Evolutionary conservation across 35 echinoderm and acorn worm species (phyloP).

Genomic region (Diadema setosum): DNA sequence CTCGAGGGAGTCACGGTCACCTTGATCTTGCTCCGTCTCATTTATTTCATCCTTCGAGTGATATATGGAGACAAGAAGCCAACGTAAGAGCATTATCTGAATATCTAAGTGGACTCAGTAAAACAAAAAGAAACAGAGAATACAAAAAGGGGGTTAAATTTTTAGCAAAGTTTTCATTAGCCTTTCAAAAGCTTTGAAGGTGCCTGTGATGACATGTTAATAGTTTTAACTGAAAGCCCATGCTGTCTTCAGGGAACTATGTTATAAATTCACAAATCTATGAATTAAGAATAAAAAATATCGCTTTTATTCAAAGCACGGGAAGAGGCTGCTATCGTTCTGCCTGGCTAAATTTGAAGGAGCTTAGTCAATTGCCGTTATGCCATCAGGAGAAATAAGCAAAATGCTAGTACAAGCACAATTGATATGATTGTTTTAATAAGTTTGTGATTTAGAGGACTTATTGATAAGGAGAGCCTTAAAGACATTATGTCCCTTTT

Average conservation of each 20-base stretch:
- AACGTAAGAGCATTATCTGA: not conserved
- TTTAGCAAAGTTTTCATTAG: not conserved
- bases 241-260: not conserved
- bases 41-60: not conserved
- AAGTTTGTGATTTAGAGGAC: not conserved
- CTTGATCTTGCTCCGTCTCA: not conserved
- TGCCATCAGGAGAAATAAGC: not conserved
- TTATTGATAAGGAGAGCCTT: not conserved
- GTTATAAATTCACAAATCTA: not conserved
- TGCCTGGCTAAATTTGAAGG: not conserved
- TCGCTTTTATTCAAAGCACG: not conserved
- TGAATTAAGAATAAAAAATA: not conserved
- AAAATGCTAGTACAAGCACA: not conserved
- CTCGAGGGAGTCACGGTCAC: not conserved
- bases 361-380: not conserved
- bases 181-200: not conserved
- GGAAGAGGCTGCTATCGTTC: not conserved
- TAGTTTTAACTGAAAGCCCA: not conserved
- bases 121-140: not conserved
- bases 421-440: not conserved
- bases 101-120: not conserved
- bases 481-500: not conserved
- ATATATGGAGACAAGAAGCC: conserved; percentile 10
- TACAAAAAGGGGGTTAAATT: not conserved
- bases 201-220: not conserved